Evolutionary conservation across 2,113 vertebrate genomes (phyloP).

Genomic region (Alethe diademata): DNA sequence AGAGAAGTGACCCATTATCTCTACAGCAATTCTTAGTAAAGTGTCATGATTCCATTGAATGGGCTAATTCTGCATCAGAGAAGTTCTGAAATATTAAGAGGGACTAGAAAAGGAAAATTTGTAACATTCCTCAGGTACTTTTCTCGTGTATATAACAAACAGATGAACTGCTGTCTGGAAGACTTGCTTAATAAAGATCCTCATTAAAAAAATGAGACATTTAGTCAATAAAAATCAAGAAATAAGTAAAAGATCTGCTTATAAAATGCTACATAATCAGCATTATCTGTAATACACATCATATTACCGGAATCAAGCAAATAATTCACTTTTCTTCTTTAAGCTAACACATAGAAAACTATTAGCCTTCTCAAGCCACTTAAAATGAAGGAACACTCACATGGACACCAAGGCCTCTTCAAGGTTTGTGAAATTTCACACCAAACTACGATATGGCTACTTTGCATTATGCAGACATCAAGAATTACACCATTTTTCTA

Average conservation of each 20-base stretch:
- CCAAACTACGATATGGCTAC: fast-evolving
- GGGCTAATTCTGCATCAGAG: not conserved
- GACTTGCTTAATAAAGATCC: not conserved
- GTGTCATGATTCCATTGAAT: not conserved
- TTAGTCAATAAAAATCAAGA: not conserved
- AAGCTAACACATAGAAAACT: not conserved
- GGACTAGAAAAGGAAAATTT: not conserved
- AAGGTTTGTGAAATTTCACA: not conserved
- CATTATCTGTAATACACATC: not conserved
- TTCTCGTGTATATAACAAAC: not conserved
- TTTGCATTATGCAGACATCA: not conserved
- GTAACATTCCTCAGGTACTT: not conserved
- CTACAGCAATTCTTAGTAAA: not conserved
- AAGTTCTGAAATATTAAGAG: not conserved
- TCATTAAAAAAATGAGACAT: not conserved
- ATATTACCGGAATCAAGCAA: not conserved
- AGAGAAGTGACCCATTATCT: not conserved
- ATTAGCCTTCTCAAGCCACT: not conserved
- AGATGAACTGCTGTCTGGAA: not conserved
- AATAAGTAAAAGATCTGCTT: not conserved
- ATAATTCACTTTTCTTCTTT: not conserved
- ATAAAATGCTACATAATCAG: not conserved
- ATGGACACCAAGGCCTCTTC: not conserved
- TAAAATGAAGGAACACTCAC: not conserved
- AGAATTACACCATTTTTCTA: not conserved